Percentiles rank a stretch among this genome's conserved stretches.
Evolutionary conservation across 2,797 vertebrate genomes (phyloP).

Genomic region (Tauraco hartlaubi): DNA sequence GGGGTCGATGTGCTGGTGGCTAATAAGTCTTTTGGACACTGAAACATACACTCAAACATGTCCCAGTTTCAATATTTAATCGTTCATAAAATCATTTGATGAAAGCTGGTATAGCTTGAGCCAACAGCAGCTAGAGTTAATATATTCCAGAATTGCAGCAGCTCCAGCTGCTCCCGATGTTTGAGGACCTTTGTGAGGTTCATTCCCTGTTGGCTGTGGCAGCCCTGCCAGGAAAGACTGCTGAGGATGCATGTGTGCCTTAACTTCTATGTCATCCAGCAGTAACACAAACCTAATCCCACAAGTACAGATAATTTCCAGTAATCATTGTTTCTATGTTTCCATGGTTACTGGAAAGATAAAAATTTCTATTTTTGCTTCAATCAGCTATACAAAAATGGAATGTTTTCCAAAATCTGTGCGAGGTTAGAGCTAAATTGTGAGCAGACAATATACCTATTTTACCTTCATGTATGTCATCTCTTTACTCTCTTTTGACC

Average conservation of each 20-base stretch:
- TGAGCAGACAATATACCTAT: neutral
- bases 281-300: neutral
- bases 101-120: neutral
- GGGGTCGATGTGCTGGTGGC: neutral
- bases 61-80: neutral
- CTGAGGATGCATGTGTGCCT: neutral
- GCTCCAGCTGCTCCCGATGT: neutral
- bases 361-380: neutral
- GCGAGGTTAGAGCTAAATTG: conserved; percentile 16
- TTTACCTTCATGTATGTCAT: neutral
- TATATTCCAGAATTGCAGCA: neutral
- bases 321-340: conserved; percentile 34
- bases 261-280: neutral
- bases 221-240: neutral
- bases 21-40: neutral
- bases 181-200: neutral
- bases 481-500: neutral
- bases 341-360: conserved; percentile 25
- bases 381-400: neutral
- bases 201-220: neutral
- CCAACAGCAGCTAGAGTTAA: neutral
- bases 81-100: neutral
- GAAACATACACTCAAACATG: neutral
- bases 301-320: conserved; percentile 6
- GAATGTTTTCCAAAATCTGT: neutral